phyloP scores from a whole-genome alignment of 1,140 invertebrate genomes.

The Hylyphantes graminicola region DNA sequence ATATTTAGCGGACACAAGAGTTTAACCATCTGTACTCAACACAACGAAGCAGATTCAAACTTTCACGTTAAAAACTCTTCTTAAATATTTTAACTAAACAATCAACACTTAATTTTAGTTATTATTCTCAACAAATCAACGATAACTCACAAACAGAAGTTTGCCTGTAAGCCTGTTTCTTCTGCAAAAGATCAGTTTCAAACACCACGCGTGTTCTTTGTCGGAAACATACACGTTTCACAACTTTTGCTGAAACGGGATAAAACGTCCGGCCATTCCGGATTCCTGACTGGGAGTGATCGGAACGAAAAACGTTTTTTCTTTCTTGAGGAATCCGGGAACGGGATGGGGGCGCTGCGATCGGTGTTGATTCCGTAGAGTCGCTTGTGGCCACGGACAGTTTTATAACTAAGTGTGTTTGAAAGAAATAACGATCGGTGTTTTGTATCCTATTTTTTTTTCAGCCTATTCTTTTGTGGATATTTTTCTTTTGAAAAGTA shows the following conservation, averaged over 20 bases:
- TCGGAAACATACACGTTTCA: background rate
- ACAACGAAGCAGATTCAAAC: too few relatives aligned
- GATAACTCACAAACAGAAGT: background rate
- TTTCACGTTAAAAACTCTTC: too few relatives aligned
- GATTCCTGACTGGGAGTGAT: conserved; percentile 18
- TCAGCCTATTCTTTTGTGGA: too few relatives aligned
- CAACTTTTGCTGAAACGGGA: background rate
- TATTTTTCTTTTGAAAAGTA: too few relatives aligned
- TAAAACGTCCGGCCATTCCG: conserved; percentile 8
- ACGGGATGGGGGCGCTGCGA: conserved; percentile 35
- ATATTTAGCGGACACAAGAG: too few relatives aligned
- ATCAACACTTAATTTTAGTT: too few relatives aligned
- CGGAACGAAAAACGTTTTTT: background rate
- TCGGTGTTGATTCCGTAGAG: conserved; percentile 40
- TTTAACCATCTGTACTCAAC: too few relatives aligned
- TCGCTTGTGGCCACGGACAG: conserved; percentile 50
- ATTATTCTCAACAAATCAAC: background rate
- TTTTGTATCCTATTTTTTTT: too few relatives aligned
- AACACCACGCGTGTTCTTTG: conserved; percentile 23
- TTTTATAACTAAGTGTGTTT: conserved; percentile 40
- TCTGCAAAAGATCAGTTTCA: background rate
- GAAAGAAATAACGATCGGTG: too few relatives aligned
- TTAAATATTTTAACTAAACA: too few relatives aligned
- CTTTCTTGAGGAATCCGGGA: conserved; percentile 15
- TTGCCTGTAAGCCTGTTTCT: conserved; percentile 4